Conservation (phyloP, 2,113 vertebrate species). For the Bubo bubo region DNA sequence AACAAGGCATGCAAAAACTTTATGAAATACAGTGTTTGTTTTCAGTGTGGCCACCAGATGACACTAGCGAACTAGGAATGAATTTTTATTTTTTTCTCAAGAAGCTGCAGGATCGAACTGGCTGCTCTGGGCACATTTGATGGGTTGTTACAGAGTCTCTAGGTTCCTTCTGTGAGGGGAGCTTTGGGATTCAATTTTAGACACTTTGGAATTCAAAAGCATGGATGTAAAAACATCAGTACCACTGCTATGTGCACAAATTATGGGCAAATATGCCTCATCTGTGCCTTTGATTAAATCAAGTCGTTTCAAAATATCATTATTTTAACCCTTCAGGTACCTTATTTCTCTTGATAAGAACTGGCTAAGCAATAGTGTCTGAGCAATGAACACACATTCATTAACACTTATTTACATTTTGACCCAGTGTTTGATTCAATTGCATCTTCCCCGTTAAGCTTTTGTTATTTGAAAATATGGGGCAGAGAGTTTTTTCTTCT, state of each 20-base stretch:
- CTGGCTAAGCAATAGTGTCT: background rate
- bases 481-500: rapidly evolving
- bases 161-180: background rate
- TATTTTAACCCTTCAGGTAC: background rate
- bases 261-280: rapidly evolving
- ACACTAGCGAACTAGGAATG: background rate
- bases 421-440: background rate
- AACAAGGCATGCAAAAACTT: rapidly evolving
- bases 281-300: background rate
- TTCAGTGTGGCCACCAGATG: background rate
- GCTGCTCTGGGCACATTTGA: rapidly evolving
- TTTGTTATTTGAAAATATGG: background rate
- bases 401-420: background rate
- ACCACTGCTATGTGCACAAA: background rate
- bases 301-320: background rate
- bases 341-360: background rate
- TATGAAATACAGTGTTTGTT: background rate
- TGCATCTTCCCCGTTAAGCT: background rate
- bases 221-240: background rate
- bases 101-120: rapidly evolving
- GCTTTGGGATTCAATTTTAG: background rate
- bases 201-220: background rate
- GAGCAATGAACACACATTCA: background rate
- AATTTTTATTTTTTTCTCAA: too few relatives aligned
- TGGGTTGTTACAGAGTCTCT: background rate